Evolutionary conservation across 2,888 invertebrate genomes (phyloP), one percentile per base, ranked within the genome.

Genomic region (Stramonita haemastoma): DNA sequence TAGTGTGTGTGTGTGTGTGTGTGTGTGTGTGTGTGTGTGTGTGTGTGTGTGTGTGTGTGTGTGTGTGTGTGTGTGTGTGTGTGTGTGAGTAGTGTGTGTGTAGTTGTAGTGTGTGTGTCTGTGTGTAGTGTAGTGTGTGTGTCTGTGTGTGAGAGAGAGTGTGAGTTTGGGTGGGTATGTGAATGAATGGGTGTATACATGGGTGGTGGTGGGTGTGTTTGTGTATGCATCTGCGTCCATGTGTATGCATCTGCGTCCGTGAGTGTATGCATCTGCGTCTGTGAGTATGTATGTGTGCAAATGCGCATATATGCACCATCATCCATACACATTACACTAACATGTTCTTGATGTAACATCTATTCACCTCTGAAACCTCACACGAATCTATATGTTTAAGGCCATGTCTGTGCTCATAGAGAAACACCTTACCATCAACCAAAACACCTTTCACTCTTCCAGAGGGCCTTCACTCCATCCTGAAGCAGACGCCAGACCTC

Each of bases 391-490:
- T 8, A 2, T 66, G 66, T 66, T 6, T 66, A 66, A 6, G 66
- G 66, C 19, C 17, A 26, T 22, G 2, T 17, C 66, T 66, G 19
- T 26, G 1, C 17, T 26, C 66, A 66, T 22, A 66, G 13, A 22
- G 66, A 22, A 66, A 66, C 2, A 66, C 66, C 66, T 13, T 66
- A 66, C 66, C 66, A 66, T 46, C 46, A 46, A 46, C 66, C 17
- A 66, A 66, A 13, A 26, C 26, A 66, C 26, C 66, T 66, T 66
- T 4, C 29, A 29, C 36, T 8, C 15, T 15, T 17, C 13, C 87
- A 87, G 87, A 87, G 13, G 56, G 32, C 32, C 57, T 81, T 2
- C 87, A 87, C n/a, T 87, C 87, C 79, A 79, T 87, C 26, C 57
- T 87, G n/a, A 87, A 66, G 22, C 86, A 86, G 32, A 26, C 60